Conservation (phyloP, 2,797 vertebrate genomes). For the Onychomys arenicola region DNA sequence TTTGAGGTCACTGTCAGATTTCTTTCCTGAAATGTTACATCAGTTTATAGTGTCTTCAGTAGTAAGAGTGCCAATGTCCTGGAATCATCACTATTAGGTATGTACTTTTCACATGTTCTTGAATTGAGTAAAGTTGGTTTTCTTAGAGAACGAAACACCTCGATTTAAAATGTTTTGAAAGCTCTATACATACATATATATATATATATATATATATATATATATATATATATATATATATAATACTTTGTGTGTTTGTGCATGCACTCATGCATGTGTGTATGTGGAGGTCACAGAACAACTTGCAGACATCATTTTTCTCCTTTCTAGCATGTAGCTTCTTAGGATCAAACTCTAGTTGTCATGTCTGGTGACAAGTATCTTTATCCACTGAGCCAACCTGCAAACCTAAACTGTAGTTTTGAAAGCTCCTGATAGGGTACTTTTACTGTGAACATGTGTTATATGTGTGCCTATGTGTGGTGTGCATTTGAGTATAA, state of each 20-base stretch:
- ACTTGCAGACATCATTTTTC: neutral
- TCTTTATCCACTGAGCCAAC: neutral
- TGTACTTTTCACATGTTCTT: slow-evolving; percentile 43
- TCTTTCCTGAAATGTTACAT: slow-evolving; percentile 46
- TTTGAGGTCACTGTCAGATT: slow-evolving; percentile 46
- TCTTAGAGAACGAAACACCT: neutral
- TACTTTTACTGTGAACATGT: neutral
- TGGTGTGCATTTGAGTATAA: too few species aligned
- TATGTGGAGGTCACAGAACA: neutral
- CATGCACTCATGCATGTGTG: too few species aligned
- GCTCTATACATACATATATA: neutral
- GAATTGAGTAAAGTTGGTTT: neutral
- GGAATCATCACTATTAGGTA: slow-evolving; percentile 35
- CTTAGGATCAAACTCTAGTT: neutral
- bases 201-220: neutral
- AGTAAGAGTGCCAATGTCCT: slow-evolving; percentile 42
- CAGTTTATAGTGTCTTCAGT: slow-evolving; percentile 52
- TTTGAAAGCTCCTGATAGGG: neutral
- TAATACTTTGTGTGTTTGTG: neutral
- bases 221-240: too few species aligned
- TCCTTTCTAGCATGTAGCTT: neutral
- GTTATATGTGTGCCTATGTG: neutral
- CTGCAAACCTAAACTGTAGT: neutral
- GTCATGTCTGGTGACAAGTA: neutral
- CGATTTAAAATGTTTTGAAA: slow-evolving; percentile 29